Evolutionary conservation across 1,140 invertebrate genomes (phyloP).

Genomic region (Anastrepha ludens): DNA sequence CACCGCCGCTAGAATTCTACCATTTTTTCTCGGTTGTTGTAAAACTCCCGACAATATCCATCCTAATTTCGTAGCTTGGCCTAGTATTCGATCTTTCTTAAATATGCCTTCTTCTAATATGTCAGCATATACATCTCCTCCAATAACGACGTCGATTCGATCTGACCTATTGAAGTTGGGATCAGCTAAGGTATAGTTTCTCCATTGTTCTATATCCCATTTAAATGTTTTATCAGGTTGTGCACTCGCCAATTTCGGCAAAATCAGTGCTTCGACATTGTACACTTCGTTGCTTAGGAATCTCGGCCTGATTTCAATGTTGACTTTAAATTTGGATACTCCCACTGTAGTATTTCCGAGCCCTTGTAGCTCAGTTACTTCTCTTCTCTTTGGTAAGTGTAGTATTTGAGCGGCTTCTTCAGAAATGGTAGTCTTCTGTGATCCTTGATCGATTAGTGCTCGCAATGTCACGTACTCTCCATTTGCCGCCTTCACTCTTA

Average conservation of each 20-base stretch:
- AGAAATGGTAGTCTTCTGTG: conserved; percentile 10
- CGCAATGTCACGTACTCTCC: conserved; percentile 29
- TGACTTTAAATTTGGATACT: not conserved
- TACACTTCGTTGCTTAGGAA: conserved; percentile 14
- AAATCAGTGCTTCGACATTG: conserved; percentile 14
- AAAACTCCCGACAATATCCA: no score
- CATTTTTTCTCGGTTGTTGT: no score
- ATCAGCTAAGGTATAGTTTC: conserved; percentile 48
- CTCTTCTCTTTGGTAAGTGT: conserved; percentile 30
- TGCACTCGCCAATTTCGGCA: conserved; percentile 8
- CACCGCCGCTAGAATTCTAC: no score
- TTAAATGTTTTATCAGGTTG: not conserved
- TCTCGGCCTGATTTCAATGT: not conserved
- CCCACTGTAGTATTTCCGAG: not conserved
- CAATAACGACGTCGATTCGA: conserved; percentile 43
- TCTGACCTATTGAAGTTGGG: conserved; percentile 29
- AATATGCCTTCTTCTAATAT: conserved; percentile 35
- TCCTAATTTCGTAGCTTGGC: no score
- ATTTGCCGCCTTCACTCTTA: not conserved
- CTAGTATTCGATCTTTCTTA: no score
- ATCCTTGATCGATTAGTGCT: conserved; percentile 54
- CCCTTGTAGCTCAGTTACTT: conserved; percentile 8
- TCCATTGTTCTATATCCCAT: not conserved
- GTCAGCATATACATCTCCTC: conserved; percentile 17
- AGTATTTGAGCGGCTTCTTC: conserved; percentile 50